A percentile compares a stretch with the other conserved stretches of the same genome.
Conservation (phyloP, 1,140 invertebrate species). For the Heliconius eleuchia region DNA sequence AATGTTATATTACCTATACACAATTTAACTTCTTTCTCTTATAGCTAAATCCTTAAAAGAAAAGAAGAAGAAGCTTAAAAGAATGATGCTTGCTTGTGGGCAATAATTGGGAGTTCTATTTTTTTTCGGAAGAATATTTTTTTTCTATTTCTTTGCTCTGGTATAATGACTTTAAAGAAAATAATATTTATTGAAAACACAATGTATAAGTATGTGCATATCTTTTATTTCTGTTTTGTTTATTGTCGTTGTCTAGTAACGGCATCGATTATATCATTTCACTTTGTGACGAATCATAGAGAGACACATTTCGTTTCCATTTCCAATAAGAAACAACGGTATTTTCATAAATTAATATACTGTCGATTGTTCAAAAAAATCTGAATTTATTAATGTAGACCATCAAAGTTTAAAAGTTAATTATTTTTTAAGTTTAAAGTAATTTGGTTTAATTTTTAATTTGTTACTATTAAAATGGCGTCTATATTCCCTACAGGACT, state of each 20-base stretch:
- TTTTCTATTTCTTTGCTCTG: no score
- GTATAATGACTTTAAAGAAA: no score
- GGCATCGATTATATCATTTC: conserved; percentile 56
- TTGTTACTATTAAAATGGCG: conserved; percentile 50
- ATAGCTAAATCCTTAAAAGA: no score
- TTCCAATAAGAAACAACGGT: conserved; percentile 7
- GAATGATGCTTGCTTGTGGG: no score
- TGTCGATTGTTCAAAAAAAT: background rate
- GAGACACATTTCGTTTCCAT: conserved; percentile 28
- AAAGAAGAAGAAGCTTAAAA: no score
- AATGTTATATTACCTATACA: no score
- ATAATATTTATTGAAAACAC: no score
- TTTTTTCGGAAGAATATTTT: no score
- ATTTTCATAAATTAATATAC: background rate
- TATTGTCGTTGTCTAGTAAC: conserved; percentile 61
- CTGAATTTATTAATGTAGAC: background rate
- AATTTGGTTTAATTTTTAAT: background rate
- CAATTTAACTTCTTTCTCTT: no score
- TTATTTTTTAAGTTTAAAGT: background rate
- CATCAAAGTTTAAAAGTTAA: background rate
- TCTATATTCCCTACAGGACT: conserved; percentile 62
- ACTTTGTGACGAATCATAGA: conserved; percentile 16
- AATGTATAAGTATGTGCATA: background rate
- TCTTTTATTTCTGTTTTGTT: conserved; percentile 37
- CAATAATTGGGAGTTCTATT: no score